Base-by-base conservation (phyloP, 2,797 vertebrate genomes). In the Rhyacichthys aspro region DNA sequence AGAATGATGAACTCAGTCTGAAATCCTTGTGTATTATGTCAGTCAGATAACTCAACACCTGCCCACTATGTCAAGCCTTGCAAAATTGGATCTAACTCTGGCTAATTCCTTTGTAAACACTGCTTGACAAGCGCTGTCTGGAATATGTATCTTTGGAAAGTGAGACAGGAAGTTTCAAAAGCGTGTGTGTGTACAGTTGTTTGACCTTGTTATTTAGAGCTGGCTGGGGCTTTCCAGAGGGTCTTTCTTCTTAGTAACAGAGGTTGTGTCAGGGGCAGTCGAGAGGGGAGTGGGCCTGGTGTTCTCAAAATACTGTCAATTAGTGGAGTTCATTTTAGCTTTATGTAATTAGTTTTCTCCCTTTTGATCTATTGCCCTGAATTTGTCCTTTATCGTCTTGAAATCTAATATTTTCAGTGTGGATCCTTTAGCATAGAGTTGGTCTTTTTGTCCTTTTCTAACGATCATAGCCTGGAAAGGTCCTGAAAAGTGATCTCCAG, bases 201-300 rank as follows among this genome's bases (percentile, higher is more conserved):
- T 52, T 38, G 49, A 52, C 49, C 49, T 52, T 52, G 49, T 52
- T 52, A 52, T 52, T 52, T 38, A 52, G 49, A 52, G 49, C 15
- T 1, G 16, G 16, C 49, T 52, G 16, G 48, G 49, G 49, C 49
- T 52, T 52, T 52, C 49, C 49, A 18, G 9, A 5, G 11, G 49
- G 9, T 32, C 34, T 17, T 18, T 18, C 49, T 52, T 33, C 16
- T 50, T 34, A 16, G 11, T 17, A 49, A 9, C 4, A 6, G 23
- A 6, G 23, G 23, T 5, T 28, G 23, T 28, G 23, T 28, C 23
- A 28, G 23, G 23, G 23, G 23, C 23, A 28, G 23, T 5, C 4
- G 23, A 28, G 23, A 28, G 23, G 23, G 23, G 7, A 28, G 23
- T 28, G 47, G 32, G 14, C 7, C 11, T n/a, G n/a, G 47, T 49